A percentile compares a stretch with the other conserved stretches of the same genome.
Conservation (phyloP, 1,140 invertebrate genomes). For the Triops cancriformis region DNA sequence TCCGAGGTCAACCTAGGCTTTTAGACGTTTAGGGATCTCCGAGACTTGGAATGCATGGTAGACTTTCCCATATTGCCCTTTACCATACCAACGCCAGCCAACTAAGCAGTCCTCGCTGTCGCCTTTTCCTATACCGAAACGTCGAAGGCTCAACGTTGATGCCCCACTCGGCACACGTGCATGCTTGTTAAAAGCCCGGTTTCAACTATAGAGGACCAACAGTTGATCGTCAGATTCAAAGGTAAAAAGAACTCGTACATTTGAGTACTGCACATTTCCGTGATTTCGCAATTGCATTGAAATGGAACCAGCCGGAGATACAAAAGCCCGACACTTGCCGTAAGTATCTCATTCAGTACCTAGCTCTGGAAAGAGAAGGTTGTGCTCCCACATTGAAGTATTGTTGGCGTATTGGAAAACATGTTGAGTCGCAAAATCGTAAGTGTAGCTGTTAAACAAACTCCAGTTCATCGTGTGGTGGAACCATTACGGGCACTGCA, state of each 20-base stretch:
- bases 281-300: not conserved
- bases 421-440: not conserved
- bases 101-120: not conserved
- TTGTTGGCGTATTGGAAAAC: not conserved
- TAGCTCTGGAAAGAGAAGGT: not conserved
- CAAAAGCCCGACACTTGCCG: slow-evolving; percentile 1
- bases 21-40: not conserved
- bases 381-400: not conserved
- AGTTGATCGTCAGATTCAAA: slow-evolving; percentile 5
- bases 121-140: not conserved
- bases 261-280: not conserved
- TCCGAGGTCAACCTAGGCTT: not conserved
- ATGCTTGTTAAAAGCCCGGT: slow-evolving; percentile 2
- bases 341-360: slow-evolving; percentile 6
- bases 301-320: not conserved
- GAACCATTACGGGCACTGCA: not conserved
- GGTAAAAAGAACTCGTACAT: not conserved
- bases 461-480: not conserved
- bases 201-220: not conserved
- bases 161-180: not conserved
- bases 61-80: not conserved
- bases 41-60: not conserved
- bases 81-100: not conserved
- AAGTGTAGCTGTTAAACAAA: not conserved
- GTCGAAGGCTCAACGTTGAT: not conserved